Percentiles rank a stretch among this genome's conserved stretches.
phyloP scores from a whole-genome alignment of 2,797 vertebrate species.

The Mormyrops attenuatus region DNA sequence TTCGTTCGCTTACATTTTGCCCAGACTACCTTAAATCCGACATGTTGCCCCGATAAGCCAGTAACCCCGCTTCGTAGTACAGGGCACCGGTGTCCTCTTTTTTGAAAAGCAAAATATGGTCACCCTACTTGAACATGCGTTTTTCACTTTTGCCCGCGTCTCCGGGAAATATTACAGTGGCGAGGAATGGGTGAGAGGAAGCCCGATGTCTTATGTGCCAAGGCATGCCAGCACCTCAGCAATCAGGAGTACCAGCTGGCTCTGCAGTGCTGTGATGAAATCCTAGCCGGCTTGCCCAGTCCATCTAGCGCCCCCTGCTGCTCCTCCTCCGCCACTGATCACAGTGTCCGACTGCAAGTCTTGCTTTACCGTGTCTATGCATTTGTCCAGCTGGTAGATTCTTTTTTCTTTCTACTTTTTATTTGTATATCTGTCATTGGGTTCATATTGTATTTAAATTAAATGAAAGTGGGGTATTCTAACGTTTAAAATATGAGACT shows the following conservation, averaged over 20 bases:
- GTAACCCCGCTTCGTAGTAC: too few species aligned
- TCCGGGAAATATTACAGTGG: neutral
- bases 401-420: neutral
- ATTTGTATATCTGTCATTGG: neutral
- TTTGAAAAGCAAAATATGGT: neutral
- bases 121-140: neutral
- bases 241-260: constrained; percentile 23
- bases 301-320: neutral
- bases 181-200: constrained; percentile 28
- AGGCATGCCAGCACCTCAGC: constrained; percentile 22
- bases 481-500: neutral
- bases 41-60: too few species aligned
- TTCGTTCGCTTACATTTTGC: too few species aligned
- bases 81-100: neutral
- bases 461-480: neutral
- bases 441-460: neutral
- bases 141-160: neutral
- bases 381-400: constrained; percentile 19
- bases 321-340: neutral
- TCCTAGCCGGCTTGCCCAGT: neutral
- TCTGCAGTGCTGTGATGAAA: constrained; percentile 23
- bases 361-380: constrained; percentile 18
- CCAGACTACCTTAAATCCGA: too few species aligned
- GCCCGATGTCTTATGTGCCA: constrained; percentile 24
- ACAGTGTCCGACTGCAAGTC: constrained; percentile 10